phyloP scores from a whole-genome alignment of 2,113 vertebrate genomes.

The Etheostoma spectabile region DNA sequence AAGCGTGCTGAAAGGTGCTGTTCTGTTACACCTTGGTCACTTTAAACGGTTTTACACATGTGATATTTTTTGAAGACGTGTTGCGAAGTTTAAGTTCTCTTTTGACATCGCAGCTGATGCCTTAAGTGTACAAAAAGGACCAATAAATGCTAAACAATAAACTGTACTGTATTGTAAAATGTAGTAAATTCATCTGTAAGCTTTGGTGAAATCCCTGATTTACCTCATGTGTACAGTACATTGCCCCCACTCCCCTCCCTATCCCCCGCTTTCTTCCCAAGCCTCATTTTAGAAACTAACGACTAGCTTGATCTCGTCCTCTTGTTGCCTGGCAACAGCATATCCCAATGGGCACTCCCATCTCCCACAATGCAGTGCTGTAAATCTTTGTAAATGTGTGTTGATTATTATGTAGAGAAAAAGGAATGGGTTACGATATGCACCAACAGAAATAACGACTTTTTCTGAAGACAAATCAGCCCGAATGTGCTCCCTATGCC shows the following conservation, averaged over 20 bases:
- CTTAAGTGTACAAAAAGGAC: slow-evolving; percentile 66
- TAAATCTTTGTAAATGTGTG: slow-evolving; percentile 94
- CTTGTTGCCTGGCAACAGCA: slow-evolving; percentile 79
- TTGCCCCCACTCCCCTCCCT: slow-evolving; percentile 24
- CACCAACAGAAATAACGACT: slow-evolving; percentile 71
- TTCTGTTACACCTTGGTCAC: slow-evolving; percentile 54
- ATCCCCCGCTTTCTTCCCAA: slow-evolving; percentile 60
- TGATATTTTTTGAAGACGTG: slow-evolving; percentile 33
- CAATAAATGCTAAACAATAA: slow-evolving; percentile 77
- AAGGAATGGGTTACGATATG: slow-evolving; percentile 77
- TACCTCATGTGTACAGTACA: slow-evolving; percentile 77
- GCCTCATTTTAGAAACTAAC: slow-evolving; percentile 80
- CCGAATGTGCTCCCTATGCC: slow-evolving; percentile 73
- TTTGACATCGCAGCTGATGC: slow-evolving; percentile 43
- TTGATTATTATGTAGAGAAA: slow-evolving; percentile 85
- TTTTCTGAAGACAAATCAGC: slow-evolving; percentile 60
- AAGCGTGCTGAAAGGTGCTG: slow-evolving; percentile 57
- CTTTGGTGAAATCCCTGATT: slow-evolving; percentile 60
- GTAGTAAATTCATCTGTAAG: slow-evolving; percentile 54
- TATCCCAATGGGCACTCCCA: slow-evolving; percentile 76
- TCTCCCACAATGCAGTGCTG: slow-evolving; percentile 86
- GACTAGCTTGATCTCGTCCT: slow-evolving; percentile 77
- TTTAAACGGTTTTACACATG: slow-evolving; percentile 54
- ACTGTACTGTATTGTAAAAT: slow-evolving; percentile 67
- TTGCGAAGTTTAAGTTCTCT: slow-evolving; percentile 52